phyloP scores from a whole-genome alignment of 64 coral and sea anemone species.

The Trachythela sp. region DNA sequence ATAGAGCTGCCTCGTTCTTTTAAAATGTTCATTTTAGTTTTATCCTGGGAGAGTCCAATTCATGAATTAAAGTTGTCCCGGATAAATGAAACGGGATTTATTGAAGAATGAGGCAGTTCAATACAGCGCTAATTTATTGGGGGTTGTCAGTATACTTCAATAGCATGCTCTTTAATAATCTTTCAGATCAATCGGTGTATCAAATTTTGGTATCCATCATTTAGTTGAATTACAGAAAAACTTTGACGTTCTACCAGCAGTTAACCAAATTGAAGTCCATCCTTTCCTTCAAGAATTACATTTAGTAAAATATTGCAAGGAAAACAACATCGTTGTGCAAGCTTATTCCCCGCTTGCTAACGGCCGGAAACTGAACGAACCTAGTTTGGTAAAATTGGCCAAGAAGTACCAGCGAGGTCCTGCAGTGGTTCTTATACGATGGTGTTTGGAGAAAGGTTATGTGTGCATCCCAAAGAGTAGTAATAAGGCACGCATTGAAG shows the following conservation, averaged over 20 bases:
- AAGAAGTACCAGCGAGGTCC: conserved; percentile 52
- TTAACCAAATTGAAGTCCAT: conserved; percentile 98
- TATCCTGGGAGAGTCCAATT: too few species aligned
- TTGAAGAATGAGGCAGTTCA: too few species aligned
- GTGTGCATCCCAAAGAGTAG: conserved; percentile 83
- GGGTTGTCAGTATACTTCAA: too few species aligned
- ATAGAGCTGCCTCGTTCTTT: too few species aligned
- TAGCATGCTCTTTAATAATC: not conserved
- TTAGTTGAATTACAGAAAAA: conserved; percentile 71
- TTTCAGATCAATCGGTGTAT: conserved; percentile 88
- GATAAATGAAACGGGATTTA: too few species aligned
- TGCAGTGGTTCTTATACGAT: conserved; percentile 70
- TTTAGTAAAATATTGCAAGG: conserved; percentile 70
- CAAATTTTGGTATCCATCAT: conserved; percentile 95
- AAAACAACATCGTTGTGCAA: conserved; percentile 59
- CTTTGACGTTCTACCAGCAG: conserved; percentile 58
- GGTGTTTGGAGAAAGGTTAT: conserved; percentile 79
- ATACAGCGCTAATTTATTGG: too few species aligned
- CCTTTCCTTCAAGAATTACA: conserved; percentile 72
- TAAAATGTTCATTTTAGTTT: too few species aligned
- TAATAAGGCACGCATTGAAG: conserved; percentile 58
- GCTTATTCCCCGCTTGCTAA: conserved; percentile 86
- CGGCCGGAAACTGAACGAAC: conserved; percentile 67
- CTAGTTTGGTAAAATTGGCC: conserved; percentile 42
- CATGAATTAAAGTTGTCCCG: too few species aligned